Evolutionary conservation across 2,797 vertebrate species (phyloP), one percentile per base, ranked within the genome.

Genomic region (Momotus momota): DNA sequence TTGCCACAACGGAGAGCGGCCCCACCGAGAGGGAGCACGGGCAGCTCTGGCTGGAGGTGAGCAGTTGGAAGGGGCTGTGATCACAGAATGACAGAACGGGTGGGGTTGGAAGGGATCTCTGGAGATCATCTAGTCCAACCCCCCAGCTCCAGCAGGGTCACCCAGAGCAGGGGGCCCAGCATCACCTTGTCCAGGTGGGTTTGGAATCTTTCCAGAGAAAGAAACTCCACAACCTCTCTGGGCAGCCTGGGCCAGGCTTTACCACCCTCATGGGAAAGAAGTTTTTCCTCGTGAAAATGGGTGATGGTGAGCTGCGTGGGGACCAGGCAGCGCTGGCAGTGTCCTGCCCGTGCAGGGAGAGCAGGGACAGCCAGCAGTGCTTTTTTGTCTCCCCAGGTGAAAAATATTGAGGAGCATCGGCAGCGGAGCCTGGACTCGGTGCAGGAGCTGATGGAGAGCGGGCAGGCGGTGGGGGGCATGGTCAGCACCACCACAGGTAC

Each of bases 391-490:
- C 65, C 46, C 31, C 71, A 99, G 99, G 99, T 99, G 80, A 99
- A 99, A 98, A 99, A 99, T 96, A 99, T 99, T 1, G 99, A 99
- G 95, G 99, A 99, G 93, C 99, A 99, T 96, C 98, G 99, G n/a
- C 98, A 99, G 81, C 98, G 99, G 78, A 99, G 98, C 96, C 97
- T 99, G 91, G 99, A 99, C 97, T 99, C 99, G 0, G 99, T 99
- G 93, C 98, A 99, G 98, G 99, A 99, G 96, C 98, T 99, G 97
- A 99, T 99, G 99, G 99, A 99, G 97, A 99, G 99, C 0, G 99
- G 99, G 21, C 99, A 99, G 97, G 99, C 99, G 3, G 99, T 99
- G 71, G 99, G 99, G 23, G 99, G 99, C 96, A 99, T 99, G 99
- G 99, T 99, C 95, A 99, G 99, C 98, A 99, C 99, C 78, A 99